Evolutionary conservation across 2,113 vertebrate genomes (phyloP), one percentile per base, ranked within the genome.

Genomic region (Leucosticte australis): DNA sequence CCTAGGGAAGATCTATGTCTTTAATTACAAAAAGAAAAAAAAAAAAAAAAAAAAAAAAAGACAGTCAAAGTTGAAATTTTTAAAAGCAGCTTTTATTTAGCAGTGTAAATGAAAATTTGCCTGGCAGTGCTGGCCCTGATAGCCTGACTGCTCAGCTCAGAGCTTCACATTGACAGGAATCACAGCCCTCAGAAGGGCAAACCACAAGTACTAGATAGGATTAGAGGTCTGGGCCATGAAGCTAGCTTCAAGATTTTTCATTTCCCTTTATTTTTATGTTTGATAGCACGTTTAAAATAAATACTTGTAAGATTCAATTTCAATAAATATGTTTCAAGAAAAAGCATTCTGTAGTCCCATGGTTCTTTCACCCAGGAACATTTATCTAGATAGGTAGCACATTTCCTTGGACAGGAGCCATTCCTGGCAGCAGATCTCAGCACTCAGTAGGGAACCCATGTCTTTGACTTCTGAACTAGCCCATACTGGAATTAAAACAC

Each of bases 401-500:
- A 28, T 87, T 69, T 83, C 50, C 92, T 92, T 97, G 96, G 91
- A 96, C 59, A 13, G 74, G 27, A 94, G 78, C 64, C 84, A 96
- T 93, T 95, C 84, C 63, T 97, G 92, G 86, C 93, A 96, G 91
- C 74, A 87, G 41, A 94, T 94, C 92, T 91, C 92, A 90, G 83
- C 55, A 49, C 90, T 94, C 92, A 68, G 83, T 79, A 95, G 89
- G 76, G 93, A 97, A 94, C 63, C 55, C 76, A 8, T 90, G 75
- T 94, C 76, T 97, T 44, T 94, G 90, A 91, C 69, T 83, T 68
- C 74, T 84, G 83, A 96, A 92, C 41, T 94, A 83, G 83, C 52
- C 78, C 89, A 86, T 85, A 60, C 33, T 90, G 74, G 93, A 96
- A 97, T 74, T 88, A 93, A 95, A 96, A 88, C 69, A 95, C 76